Percentiles rank a stretch among this genome's conserved stretches.
These are phyloP conservation scores for Nebria ingens DNA, from an alignment of 1,140 invertebrate species.

Conservation along the genomic window DNA sequence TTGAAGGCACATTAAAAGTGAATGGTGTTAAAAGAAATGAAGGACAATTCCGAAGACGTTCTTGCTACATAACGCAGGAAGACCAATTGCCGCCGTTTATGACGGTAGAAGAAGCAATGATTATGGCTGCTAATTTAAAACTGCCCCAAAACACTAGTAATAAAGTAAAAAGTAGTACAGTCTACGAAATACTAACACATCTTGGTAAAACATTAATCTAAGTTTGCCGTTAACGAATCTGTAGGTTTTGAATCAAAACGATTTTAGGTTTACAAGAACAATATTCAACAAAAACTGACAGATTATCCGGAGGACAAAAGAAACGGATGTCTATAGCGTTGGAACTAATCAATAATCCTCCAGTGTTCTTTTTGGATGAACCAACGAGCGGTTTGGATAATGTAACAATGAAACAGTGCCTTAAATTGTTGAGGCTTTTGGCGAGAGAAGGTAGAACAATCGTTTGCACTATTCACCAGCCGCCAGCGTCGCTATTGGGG, in stretches of 20 bases:
- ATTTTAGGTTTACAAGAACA: constrained; percentile 3
- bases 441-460: constrained; percentile 65
- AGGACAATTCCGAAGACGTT: constrained; percentile 66
- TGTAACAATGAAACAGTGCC: background rate
- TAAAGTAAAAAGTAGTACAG: background rate
- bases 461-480: constrained; percentile 81
- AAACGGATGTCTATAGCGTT: constrained; percentile 75
- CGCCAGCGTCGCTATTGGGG: constrained; percentile 70
- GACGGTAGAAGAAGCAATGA: constrained; percentile 75
- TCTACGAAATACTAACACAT: background rate
- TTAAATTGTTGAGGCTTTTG: constrained; percentile 33
- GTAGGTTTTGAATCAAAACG: too few relatives aligned
- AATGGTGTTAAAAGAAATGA: constrained; percentile 35
- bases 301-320: constrained; percentile 73
- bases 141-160: constrained; percentile 35
- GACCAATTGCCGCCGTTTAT: constrained; percentile 69
- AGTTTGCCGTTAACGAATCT: too few relatives aligned
- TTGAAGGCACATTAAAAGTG: constrained; percentile 38
- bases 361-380: constrained; percentile 56
- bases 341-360: constrained; percentile 74
- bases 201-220: background rate
- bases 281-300: constrained; percentile 41
- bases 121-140: constrained; percentile 74
- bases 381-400: constrained; percentile 37
- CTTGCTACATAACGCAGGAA: constrained; percentile 87